A percentile compares a stretch with the other conserved stretches of the same genome.
phyloP scores from a whole-genome alignment of 2,797 vertebrate species.

The Schizopygopsis malacanthus region DNA sequence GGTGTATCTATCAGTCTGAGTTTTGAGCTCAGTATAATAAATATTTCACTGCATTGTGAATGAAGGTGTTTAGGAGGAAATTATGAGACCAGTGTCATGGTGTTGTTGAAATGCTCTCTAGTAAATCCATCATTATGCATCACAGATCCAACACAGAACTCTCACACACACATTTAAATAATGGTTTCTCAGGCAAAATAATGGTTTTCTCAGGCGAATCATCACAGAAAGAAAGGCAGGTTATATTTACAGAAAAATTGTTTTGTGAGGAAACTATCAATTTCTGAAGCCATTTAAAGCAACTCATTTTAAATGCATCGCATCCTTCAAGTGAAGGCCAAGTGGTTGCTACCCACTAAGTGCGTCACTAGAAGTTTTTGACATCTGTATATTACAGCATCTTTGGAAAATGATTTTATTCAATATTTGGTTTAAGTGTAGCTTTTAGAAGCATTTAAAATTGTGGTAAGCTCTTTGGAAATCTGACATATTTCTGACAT shows the following conservation, averaged over 20 bases:
- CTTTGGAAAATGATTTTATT: background rate
- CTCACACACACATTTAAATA: background rate
- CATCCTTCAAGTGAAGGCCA: background rate
- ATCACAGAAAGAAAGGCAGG: background rate
- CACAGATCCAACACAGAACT: background rate
- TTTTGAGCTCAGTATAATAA: background rate
- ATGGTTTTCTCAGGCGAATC: background rate
- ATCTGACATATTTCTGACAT: background rate
- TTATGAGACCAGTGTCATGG: background rate
- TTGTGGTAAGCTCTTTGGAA: background rate
- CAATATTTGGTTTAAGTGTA: background rate
- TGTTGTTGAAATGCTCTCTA: background rate
- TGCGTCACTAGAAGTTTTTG: background rate
- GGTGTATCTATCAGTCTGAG: background rate
- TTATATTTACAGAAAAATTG: background rate
- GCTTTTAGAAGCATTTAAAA: background rate
- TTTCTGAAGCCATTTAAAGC: conserved; percentile 11
- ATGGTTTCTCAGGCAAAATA: conserved; percentile 2
- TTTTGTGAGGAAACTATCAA: background rate
- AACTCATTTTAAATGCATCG: background rate
- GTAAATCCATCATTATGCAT: background rate
- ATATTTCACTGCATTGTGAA: background rate
- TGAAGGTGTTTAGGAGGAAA: background rate
- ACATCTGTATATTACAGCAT: background rate
- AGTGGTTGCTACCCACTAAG: background rate